Base-by-base conservation (phyloP, 2,888 invertebrate species). In the Fragum fragum region DNA sequence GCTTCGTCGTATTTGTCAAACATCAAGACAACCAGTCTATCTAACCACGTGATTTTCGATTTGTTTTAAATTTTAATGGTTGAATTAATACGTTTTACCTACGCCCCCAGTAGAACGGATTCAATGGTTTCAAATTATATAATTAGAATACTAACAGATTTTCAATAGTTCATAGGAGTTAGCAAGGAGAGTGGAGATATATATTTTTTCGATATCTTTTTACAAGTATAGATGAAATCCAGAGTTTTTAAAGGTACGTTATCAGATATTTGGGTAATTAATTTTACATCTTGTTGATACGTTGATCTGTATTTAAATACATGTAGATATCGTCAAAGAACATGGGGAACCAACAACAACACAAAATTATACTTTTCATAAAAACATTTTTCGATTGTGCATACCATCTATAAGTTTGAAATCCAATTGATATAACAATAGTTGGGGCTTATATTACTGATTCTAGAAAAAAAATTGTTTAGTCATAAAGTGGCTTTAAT, bases 41-140 rank as follows among this genome's bases (percentile, higher is more conserved):
- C 47, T 47, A n/a, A 47, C 47, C 47, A 47, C 47, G 47, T 47
- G 47, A n/a, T 47, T 47, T 47, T 47, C 47, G 47, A 47, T 47
- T 47, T 47, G 47, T 47, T 47, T 47, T 47, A 47, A 47, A 9
- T 47, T 47, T 47, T 47, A 47, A 47, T n/a, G 47, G 18, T 47
- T 47, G 47, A 47, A 47, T 47, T 18, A 14, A 47, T n/a, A 47
- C n/a, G 18, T 47, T 14, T 2, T 47, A 47, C 47, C 14, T 47
- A 47, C 47, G 47, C 47, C 47, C n/a, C 47, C 47, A 47, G 47
- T 36, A 36, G 9, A 47, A 47, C 14, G n/a, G 47, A 18, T 47
- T 47, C 5, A 18, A 47, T 47, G 14, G 47, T n/a, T 47, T 9
- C 14, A 47, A 9, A 9, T 47, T 14, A 47, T 47, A 14, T 47